Evolutionary conservation across 2,797 vertebrate species (phyloP), one percentile per base, ranked within the genome.

Genomic region (Phoeniculus purpureus): DNA sequence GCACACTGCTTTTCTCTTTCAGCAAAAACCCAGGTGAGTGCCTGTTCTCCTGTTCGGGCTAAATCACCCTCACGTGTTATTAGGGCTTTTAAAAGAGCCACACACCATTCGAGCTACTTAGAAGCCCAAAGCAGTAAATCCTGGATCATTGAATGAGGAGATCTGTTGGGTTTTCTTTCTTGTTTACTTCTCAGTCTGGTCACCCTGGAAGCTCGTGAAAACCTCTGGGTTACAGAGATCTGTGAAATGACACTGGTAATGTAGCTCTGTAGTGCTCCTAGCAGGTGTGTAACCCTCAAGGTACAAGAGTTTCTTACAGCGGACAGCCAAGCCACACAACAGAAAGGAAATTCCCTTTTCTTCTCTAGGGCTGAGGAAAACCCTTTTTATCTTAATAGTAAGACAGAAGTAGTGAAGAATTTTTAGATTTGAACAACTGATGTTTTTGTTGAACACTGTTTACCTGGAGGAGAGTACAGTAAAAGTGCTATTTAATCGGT

Each of bases 51-150:
- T 59, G 9, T 50, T 59, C 65, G 51, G 51, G 27, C 26, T 75
- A 47, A 58, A 87, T 51, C 0, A 0, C 7, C 5, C 19, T 45
- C 27, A 10, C 4, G 0, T 3, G 3, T 31, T 72, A 8, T 29
- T 43, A 37, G 48, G 26, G 10, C 55, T 83, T 78, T 59, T 34
- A 23, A 61, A 92, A 62, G 31, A 75, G 29, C 10, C n/a, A 31
- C 4, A 20, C 5, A 6, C 3, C 1, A 0, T 17, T 26, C 59
- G 12, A 3, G 5, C 15, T 78, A 12, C 54, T 81, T 50, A 55
- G 93, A 89, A 74, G 3, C 15, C 40, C 26, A 15, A 23, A 72
- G 12, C 75, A 83, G 26, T 59, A 72, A 55, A 83, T 14, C 9
- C 17, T 5, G 5, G 50, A 26, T 62, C 7, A 11, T 10, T 17